Evolutionary conservation across 2,797 vertebrate species (phyloP).

Genomic region (Scleropages formosus): DNA sequence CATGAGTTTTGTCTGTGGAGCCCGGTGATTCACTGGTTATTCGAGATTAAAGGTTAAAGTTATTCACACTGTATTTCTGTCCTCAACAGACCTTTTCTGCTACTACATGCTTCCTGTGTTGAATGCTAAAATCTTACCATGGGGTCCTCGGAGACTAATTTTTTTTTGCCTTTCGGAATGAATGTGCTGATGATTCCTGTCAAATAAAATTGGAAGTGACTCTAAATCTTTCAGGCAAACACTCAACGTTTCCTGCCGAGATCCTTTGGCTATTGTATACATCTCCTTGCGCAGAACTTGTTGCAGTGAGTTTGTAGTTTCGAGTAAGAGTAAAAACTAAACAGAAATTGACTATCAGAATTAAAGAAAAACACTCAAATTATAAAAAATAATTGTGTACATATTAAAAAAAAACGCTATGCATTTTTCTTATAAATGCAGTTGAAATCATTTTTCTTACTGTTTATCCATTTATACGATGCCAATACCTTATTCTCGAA

Average conservation of each 20-base stretch:
- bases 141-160: conserved; percentile 56
- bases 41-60: conserved; percentile 64
- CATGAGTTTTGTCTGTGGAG: background rate
- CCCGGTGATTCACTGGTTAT: background rate
- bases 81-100: conserved; percentile 31
- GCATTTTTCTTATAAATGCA: background rate
- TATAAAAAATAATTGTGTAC: background rate
- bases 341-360: background rate
- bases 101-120: conserved; percentile 62
- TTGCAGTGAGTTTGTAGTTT: background rate
- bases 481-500: background rate
- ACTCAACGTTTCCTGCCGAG: conserved; percentile 54
- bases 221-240: conserved; percentile 60
- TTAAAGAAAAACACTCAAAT: background rate
- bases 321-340: background rate
- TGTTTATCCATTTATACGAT: background rate
- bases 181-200: conserved; percentile 64
- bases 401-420: background rate
- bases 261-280: conserved; percentile 33
- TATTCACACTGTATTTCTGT: conserved; percentile 50
- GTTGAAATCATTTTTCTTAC: background rate
- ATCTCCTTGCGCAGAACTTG: conserved; percentile 33
- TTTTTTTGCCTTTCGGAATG: conserved; percentile 60
- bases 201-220: conserved; percentile 61
- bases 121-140: conserved; percentile 57